A percentile compares a stretch with the other conserved stretches of the same genome.
Evolutionary conservation across 1,140 invertebrate genomes (phyloP).

Genomic region (Lucilia sericata): DNA sequence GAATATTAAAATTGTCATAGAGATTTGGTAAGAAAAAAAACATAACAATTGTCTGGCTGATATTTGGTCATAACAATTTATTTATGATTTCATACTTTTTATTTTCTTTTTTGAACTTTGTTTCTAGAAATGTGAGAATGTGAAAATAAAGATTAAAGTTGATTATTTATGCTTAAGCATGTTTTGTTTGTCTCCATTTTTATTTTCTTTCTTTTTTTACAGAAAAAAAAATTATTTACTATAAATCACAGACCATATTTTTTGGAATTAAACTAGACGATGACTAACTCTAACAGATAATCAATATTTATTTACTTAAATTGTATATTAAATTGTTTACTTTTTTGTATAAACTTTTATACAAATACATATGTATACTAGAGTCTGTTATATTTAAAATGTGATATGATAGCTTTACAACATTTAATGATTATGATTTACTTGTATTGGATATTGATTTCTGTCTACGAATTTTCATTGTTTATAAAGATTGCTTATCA

Average conservation of each 20-base stretch:
- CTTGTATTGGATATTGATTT: neutral
- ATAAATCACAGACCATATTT: neutral
- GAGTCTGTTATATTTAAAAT: no score
- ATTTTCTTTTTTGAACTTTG: neutral
- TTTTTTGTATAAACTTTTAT: neutral
- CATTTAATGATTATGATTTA: neutral
- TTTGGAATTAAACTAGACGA: neutral
- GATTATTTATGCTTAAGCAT: neutral
- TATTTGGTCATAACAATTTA: slow-evolving; percentile 21
- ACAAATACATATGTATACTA: neutral
- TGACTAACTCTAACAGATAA: neutral
- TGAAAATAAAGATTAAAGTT: neutral
- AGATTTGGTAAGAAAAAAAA: neutral
- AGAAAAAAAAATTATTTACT: neutral
- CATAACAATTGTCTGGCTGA: neutral
- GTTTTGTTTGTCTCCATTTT: neutral
- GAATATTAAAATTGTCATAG: neutral
- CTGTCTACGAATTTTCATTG: no score
- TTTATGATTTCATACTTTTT: neutral
- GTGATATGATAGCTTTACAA: neutral
- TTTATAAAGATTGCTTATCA: no score
- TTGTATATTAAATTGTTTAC: neutral
- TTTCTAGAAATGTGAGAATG: neutral
- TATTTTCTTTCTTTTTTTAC: neutral
- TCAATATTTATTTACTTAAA: slow-evolving; percentile 13